Percentiles rank a stretch among this genome's conserved stretches.
Conservation (phyloP, 2,113 vertebrate genomes). For the Tretioscincus oriximinensis region DNA sequence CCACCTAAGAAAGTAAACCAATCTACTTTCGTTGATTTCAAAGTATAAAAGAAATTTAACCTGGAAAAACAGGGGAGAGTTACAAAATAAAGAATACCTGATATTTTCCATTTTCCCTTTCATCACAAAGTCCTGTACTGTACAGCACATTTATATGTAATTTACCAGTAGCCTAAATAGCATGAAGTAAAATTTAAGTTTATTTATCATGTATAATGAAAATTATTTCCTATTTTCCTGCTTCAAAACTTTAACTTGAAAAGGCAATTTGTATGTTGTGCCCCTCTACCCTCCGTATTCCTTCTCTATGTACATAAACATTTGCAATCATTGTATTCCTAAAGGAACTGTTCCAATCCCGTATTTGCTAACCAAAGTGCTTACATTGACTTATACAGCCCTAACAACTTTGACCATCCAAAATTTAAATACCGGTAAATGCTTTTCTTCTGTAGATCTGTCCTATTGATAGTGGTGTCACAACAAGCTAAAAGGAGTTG, state of each 20-base stretch:
- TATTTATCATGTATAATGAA: not conserved
- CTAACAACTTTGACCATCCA: too few species aligned
- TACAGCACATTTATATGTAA: not conserved
- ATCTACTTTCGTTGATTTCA: not conserved
- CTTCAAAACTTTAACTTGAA: not conserved
- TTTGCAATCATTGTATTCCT: not conserved
- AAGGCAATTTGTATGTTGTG: not conserved
- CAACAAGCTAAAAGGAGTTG: too few species aligned
- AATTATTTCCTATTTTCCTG: too few species aligned
- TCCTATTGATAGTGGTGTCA: too few species aligned
- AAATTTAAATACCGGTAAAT: too few species aligned
- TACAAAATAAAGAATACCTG: not conserved
- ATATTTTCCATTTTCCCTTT: not conserved
- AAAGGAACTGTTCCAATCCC: too few species aligned
- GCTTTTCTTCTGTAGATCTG: too few species aligned
- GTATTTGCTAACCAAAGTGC: too few species aligned
- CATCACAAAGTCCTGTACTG: not conserved
- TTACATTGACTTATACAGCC: too few species aligned
- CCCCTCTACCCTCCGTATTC: not conserved
- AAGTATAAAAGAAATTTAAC: not conserved
- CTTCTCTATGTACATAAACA: not conserved
- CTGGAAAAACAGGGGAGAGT: not conserved
- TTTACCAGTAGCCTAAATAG: not conserved
- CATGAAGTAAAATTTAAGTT: not conserved
- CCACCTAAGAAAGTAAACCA: slow-evolving; percentile 11